Evolutionary conservation across 1,140 invertebrate species (phyloP).

Genomic region (Drosophila tsacasi): DNA sequence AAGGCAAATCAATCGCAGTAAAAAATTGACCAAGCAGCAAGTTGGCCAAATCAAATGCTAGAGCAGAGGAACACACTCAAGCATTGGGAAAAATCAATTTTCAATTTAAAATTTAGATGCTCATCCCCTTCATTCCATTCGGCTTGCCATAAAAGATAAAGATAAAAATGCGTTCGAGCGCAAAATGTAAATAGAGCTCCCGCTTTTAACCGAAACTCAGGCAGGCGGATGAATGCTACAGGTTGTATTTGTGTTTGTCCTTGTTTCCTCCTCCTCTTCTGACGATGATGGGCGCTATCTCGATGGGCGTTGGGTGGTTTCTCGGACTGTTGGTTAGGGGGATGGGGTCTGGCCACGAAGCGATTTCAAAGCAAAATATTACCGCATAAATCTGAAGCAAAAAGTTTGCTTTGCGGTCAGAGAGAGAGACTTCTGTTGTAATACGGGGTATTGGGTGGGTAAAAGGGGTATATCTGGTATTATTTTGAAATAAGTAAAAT

Average conservation of each 20-base stretch:
- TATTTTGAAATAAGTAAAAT: not conserved
- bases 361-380: constrained; percentile 78
- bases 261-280: constrained; percentile 2
- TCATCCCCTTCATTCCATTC: constrained; percentile 7
- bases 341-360: constrained; percentile 9
- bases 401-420: constrained; percentile 73
- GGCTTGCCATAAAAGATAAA: constrained; percentile 48
- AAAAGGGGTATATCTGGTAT: not conserved
- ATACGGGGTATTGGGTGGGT: not conserved
- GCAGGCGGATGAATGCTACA: constrained; percentile 52
- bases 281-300: constrained; percentile 10
- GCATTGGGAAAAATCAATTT: constrained; percentile 77
- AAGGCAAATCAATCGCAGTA: constrained; percentile 56
- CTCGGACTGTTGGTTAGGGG: not conserved
- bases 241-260: constrained; percentile 61
- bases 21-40: constrained; percentile 50
- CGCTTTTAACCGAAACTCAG: constrained; percentile 52
- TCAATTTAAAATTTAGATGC: constrained; percentile 81
- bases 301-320: not conserved
- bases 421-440: constrained; percentile 13
- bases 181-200: constrained; percentile 76
- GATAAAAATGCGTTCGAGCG: constrained; percentile 74
- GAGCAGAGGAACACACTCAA: constrained; percentile 31
- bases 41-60: constrained; percentile 56
- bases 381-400: constrained; percentile 69